A percentile compares a stretch with the other conserved stretches of the same genome.
phyloP scores from a whole-genome alignment of 2,113 vertebrate genomes.

The Eretmochelys imbricata region DNA sequence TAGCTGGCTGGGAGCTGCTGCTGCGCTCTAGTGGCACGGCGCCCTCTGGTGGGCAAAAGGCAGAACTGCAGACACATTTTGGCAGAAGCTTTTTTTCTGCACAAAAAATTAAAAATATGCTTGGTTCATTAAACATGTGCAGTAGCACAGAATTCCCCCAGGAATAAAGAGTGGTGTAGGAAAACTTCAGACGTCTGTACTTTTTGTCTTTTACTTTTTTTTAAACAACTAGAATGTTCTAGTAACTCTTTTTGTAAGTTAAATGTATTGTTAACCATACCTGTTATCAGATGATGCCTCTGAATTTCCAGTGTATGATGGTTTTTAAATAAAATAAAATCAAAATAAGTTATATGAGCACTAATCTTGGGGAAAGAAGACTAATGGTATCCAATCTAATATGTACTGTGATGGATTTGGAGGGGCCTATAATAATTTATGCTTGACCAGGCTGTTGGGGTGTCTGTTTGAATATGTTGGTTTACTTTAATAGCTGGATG shows the following conservation, averaged over 20 bases:
- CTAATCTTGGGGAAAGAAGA: neutral
- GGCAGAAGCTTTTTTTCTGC: too few species aligned
- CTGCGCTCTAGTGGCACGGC: too few species aligned
- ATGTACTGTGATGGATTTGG: rapidly evolving
- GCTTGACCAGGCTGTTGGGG: too few species aligned
- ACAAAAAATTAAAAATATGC: too few species aligned
- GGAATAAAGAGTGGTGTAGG: neutral
- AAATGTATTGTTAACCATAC: neutral
- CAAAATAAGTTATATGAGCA: neutral
- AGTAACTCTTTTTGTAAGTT: neutral
- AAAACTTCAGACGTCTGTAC: neutral
- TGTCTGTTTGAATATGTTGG: too few species aligned
- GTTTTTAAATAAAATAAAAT: neutral
- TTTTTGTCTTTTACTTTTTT: neutral
- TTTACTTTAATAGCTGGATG: too few species aligned
- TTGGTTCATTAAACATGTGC: too few species aligned
- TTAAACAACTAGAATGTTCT: neutral
- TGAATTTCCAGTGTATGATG: neutral
- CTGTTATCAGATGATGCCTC: neutral
- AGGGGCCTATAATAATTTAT: too few species aligned
- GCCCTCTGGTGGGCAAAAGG: too few species aligned
- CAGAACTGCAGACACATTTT: too few species aligned
- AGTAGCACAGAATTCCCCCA: too few species aligned
- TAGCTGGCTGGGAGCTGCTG: too few species aligned
- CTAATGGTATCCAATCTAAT: rapidly evolving